Base-by-base conservation (phyloP, 2,797 vertebrate species). In the Danio kyathit region DNA sequence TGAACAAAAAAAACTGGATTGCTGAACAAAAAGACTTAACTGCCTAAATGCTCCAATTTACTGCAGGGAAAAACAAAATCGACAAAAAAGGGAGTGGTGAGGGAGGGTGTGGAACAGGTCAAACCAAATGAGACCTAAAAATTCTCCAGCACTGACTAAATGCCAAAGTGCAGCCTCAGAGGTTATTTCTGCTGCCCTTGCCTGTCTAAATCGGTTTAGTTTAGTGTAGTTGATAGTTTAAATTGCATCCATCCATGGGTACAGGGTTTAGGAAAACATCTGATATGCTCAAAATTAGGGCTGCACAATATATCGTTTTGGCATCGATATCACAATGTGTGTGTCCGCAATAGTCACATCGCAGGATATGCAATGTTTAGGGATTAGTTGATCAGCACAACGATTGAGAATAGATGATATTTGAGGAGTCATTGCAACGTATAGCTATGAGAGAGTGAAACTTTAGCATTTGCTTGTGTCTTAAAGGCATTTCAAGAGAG, bases 61-160 rank as follows among this genome's bases (percentile, higher is more conserved):
- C 29, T 16, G 49, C 38, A 43, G 6, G 17, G 38, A 16, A 44
- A 4, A 9, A 16, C 43, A 46, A 76, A 72, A 80, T 80, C 74
- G 59, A 72, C 82, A 72, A 21, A 7, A 60, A 56, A 9, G 72
- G 43, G 73, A 51, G 57, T 72, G 78, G 41, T 73, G 85, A 41
- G 71, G 76, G 60, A 67, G 85, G 63, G 56, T 21, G 57, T 86
- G 76, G 75, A 66, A 84, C 80, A 81, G 83, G 41, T 80, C 57
- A 49, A 49, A 54, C 52, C 46, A 80, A 83, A 65, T 64, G 14
- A 75, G 57, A 73, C 74, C 48, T 52, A 71, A 56, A 52, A 52
- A 54, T 40, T 63, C 49, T 44, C 43, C 59, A 70, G 49, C 9
- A 56, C 71, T 13, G 46, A 69, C 40, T 19, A 76, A 17, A 5